Evolutionary conservation across 2,113 vertebrate genomes (phyloP).

Genomic region (Eclectus roratus): DNA sequence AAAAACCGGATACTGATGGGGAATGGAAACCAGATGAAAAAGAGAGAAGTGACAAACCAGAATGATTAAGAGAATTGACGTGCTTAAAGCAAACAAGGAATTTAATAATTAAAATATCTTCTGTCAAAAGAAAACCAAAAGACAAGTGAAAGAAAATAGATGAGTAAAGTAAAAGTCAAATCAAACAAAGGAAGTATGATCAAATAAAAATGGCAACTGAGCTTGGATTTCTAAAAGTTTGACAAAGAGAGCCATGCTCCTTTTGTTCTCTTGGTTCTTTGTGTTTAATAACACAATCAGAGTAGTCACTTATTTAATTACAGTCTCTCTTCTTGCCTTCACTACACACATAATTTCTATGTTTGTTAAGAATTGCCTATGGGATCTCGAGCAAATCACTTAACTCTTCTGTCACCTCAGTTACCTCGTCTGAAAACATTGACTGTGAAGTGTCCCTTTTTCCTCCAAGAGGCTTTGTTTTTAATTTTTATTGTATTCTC

Average conservation of each 20-base stretch:
- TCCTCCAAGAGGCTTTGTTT: neutral
- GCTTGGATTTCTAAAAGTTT: slow-evolving; percentile 58
- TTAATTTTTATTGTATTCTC: neutral
- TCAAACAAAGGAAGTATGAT: slow-evolving; percentile 53
- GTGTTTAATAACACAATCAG: slow-evolving; percentile 27
- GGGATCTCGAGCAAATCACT: slow-evolving; percentile 2
- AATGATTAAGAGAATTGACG: slow-evolving; percentile 63
- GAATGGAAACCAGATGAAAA: slow-evolving; percentile 45
- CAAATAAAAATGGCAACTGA: slow-evolving; percentile 60
- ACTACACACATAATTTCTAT: neutral
- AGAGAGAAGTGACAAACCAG: slow-evolving; percentile 32
- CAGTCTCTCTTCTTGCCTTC: neutral
- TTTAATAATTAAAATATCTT: slow-evolving; percentile 64
- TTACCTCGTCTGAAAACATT: neutral
- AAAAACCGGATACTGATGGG: slow-evolving; percentile 21
- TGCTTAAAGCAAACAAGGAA: slow-evolving; percentile 59
- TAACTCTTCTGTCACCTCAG: slow-evolving; percentile 9
- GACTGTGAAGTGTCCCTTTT: neutral
- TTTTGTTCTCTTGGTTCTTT: slow-evolving; percentile 26
- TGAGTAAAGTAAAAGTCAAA: slow-evolving; percentile 51
- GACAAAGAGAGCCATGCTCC: neutral
- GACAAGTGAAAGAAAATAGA: slow-evolving; percentile 3
- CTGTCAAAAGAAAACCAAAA: slow-evolving; percentile 1
- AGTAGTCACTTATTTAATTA: slow-evolving; percentile 38
- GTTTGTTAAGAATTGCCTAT: slow-evolving; percentile 16